A percentile compares a stretch with the other conserved stretches of the same genome.
Conservation (phyloP, 2,113 vertebrate genomes). For the Phoenicopterus ruber region DNA sequence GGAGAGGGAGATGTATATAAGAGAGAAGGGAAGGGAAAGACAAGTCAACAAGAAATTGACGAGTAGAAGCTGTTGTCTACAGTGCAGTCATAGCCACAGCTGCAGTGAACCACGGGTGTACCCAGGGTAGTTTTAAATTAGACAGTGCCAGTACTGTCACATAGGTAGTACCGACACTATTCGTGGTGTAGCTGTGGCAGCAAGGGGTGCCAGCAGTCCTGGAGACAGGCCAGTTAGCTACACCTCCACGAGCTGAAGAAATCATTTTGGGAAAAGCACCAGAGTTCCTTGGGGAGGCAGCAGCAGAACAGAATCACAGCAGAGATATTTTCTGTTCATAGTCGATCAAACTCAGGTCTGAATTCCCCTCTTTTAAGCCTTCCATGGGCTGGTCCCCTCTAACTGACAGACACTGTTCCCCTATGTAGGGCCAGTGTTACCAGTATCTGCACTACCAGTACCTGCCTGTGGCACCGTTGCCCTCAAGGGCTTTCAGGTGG, state of each 20-base stretch:
- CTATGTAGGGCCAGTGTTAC: not conserved
- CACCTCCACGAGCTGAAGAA: not conserved
- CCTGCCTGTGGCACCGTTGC: not conserved
- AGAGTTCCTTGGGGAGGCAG: not conserved
- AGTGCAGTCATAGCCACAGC: not conserved
- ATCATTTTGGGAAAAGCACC: not conserved
- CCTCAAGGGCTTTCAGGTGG: not conserved
- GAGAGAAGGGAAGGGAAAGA: not conserved
- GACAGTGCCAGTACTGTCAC: rapidly evolving
- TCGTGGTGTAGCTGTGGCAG: not conserved
- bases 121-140: not conserved
- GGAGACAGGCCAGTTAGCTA: not conserved
- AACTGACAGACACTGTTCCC: not conserved
- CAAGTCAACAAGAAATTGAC: not conserved
- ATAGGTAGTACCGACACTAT: not conserved
- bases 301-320: not conserved
- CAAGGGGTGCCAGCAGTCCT: not conserved
- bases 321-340: not conserved
- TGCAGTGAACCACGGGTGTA: not conserved
- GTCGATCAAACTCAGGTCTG: not conserved
- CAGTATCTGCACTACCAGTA: not conserved
- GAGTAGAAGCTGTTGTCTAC: not conserved
- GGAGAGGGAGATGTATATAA: not conserved
- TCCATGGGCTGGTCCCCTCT: not conserved
- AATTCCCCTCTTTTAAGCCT: not conserved